Conservation (phyloP, 2,888 invertebrate genomes). For the Apodemia mormo region DNA sequence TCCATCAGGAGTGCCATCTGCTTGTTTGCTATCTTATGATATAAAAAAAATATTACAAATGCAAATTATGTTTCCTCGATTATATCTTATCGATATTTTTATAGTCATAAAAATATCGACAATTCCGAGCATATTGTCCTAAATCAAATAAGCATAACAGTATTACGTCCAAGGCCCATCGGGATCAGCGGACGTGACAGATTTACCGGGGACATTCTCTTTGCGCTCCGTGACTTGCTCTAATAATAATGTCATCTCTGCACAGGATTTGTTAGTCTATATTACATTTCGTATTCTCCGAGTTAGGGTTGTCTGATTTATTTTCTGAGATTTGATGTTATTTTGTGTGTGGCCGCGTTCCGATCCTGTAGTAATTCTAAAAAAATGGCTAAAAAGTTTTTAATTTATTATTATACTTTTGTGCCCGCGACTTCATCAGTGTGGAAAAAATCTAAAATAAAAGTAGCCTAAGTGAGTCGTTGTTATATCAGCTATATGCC, state of each 20-base stretch:
- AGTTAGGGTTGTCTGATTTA: not conserved
- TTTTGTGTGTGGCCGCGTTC: too few species aligned
- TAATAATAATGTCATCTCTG: constrained; percentile 7
- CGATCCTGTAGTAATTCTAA: too few species aligned
- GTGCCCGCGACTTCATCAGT: too few species aligned
- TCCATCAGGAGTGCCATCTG: too few species aligned
- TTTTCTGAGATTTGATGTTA: too few species aligned
- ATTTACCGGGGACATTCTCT: constrained; percentile 9
- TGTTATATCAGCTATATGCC: too few species aligned
- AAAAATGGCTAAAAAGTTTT: too few species aligned
- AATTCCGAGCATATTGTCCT: constrained; percentile 14
- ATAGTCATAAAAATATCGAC: constrained; percentile 11
- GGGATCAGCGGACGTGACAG: constrained; percentile 16
- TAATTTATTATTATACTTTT: too few species aligned
- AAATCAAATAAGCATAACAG: constrained; percentile 17
- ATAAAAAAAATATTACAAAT: too few species aligned
- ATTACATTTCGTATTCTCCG: constrained; percentile 3
- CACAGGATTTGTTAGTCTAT: constrained; percentile 10
- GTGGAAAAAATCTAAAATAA: too few species aligned
- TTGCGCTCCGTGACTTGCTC: constrained; percentile 6
- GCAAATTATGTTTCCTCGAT: not conserved
- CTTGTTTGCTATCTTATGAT: too few species aligned
- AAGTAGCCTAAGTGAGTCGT: too few species aligned
- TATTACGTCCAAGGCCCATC: constrained; percentile 12
- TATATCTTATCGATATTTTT: not conserved